Evolutionary conservation across 2,888 invertebrate genomes (phyloP).

Genomic region (Nymphalis c-album): DNA sequence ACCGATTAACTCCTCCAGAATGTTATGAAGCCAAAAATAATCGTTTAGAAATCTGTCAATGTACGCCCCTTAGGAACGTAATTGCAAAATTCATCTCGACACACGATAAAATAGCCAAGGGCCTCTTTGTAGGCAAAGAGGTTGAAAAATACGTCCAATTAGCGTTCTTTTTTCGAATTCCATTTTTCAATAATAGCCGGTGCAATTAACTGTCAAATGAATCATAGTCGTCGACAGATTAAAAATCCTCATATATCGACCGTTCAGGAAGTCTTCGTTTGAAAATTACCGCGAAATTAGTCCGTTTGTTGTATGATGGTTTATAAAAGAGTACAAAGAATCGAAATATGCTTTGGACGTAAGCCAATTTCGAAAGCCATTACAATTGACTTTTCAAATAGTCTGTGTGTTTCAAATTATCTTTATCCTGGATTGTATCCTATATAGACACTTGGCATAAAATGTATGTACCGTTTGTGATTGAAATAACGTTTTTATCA

Average conservation of each 20-base stretch:
- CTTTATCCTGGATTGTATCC: background rate
- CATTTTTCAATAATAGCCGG: slow-evolving; percentile 41
- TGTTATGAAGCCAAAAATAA: slow-evolving; percentile 31
- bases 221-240: slow-evolving; percentile 50
- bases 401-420: background rate
- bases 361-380: slow-evolving; percentile 55
- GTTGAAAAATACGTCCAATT: slow-evolving; percentile 59
- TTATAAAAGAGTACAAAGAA: background rate
- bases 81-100: slow-evolving; percentile 46
- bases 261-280: slow-evolving; percentile 10
- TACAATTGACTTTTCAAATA: background rate
- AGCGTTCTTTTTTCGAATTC: slow-evolving; percentile 54
- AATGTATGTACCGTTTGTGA: too few relatives aligned
- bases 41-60: slow-evolving; percentile 38
- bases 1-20: background rate
- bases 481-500: too few relatives aligned
- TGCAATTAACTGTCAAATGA: slow-evolving; percentile 59
- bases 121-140: slow-evolving; percentile 28
- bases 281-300: slow-evolving; percentile 1
- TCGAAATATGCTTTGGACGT: slow-evolving; percentile 40
- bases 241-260: slow-evolving; percentile 35
- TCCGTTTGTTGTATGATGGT: background rate
- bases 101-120: slow-evolving; percentile 28
- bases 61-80: slow-evolving; percentile 32
- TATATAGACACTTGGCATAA: background rate